phyloP scores from a whole-genome alignment of 2,113 vertebrate species.

The Gopherus flavomarginatus region DNA sequence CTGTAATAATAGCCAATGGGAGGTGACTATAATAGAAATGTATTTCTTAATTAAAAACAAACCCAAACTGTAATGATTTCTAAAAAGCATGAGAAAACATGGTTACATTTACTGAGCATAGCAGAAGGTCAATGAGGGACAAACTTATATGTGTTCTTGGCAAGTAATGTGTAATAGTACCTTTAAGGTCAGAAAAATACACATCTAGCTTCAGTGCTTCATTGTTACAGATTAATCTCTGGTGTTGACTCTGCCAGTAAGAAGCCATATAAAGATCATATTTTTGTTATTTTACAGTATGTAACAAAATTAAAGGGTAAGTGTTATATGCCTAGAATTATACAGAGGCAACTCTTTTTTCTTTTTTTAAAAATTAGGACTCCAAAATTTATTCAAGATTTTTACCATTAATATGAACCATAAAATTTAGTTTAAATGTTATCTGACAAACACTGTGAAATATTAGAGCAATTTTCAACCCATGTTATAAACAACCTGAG shows the following conservation, averaged over 20 bases:
- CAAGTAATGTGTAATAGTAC: conserved; percentile 20
- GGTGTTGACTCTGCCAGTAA: conserved; percentile 44
- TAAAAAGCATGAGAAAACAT: conserved; percentile 48
- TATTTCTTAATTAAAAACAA: background rate
- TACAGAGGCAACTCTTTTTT: conserved; percentile 62
- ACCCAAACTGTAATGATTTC: conserved; percentile 40
- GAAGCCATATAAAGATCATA: conserved; percentile 71
- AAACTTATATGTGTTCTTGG: conserved; percentile 19
- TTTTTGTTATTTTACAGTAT: conserved; percentile 35
- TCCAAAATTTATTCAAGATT: conserved; percentile 21
- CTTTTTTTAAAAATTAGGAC: background rate
- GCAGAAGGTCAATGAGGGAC: conserved; percentile 47
- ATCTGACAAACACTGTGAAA: conserved; percentile 54
- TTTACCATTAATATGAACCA: conserved; percentile 8
- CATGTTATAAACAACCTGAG: background rate
- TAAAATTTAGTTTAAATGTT: background rate
- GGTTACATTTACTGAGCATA: conserved; percentile 55
- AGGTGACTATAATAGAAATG: conserved; percentile 81
- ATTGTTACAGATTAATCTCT: conserved; percentile 30
- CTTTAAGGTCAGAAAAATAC: conserved; percentile 30
- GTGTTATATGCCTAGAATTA: conserved; percentile 68
- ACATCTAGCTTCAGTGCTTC: conserved; percentile 41
- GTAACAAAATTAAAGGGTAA: conserved; percentile 51
- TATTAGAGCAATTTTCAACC: background rate
- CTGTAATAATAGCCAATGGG: conserved; percentile 93